Conservation (phyloP, 2,888 invertebrate species). For the Atrina japonica region DNA sequence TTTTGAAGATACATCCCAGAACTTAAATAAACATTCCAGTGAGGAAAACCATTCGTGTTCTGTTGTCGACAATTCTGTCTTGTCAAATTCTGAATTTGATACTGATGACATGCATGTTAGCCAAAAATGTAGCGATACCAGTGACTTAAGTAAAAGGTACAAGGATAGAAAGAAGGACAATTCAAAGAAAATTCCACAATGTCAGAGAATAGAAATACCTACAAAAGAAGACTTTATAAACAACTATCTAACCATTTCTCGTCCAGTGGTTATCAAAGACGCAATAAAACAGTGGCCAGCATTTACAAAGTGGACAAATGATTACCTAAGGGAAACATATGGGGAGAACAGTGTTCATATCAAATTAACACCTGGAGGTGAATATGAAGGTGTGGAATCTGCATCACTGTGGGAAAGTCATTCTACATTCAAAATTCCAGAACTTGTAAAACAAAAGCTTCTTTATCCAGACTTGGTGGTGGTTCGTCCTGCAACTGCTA, state of each 20-base stretch:
- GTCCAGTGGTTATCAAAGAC: slow-evolving; percentile 75
- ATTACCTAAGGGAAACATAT: slow-evolving; percentile 64
- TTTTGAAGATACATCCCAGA: neutral
- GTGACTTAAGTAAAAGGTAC: neutral
- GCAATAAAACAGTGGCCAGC: slow-evolving; percentile 72
- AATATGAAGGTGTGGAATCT: slow-evolving; percentile 77
- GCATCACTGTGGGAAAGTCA: slow-evolving; percentile 71
- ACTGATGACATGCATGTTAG: neutral
- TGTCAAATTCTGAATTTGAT: neutral
- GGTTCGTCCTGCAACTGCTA: slow-evolving; percentile 75
- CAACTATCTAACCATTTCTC: slow-evolving; percentile 71
- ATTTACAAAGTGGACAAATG: slow-evolving; percentile 73
- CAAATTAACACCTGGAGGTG: slow-evolving; percentile 74
- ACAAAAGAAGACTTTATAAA: slow-evolving; percentile 68
- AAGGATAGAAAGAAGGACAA: neutral
- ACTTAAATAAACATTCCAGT: neutral
- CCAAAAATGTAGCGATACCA: too few relatives aligned
- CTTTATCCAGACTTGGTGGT: slow-evolving; percentile 76
- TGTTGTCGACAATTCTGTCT: neutral
- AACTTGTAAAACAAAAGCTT: slow-evolving; percentile 64
- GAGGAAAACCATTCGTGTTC: neutral
- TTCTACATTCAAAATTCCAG: slow-evolving; percentile 69
- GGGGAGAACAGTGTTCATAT: slow-evolving; percentile 71
- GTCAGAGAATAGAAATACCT: slow-evolving; percentile 62
- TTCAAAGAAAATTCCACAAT: slow-evolving; percentile 44